Percentiles rank a stretch among this genome's conserved stretches.
Conservation (phyloP, 2,113 vertebrate species). For the Labrus mixtus region DNA sequence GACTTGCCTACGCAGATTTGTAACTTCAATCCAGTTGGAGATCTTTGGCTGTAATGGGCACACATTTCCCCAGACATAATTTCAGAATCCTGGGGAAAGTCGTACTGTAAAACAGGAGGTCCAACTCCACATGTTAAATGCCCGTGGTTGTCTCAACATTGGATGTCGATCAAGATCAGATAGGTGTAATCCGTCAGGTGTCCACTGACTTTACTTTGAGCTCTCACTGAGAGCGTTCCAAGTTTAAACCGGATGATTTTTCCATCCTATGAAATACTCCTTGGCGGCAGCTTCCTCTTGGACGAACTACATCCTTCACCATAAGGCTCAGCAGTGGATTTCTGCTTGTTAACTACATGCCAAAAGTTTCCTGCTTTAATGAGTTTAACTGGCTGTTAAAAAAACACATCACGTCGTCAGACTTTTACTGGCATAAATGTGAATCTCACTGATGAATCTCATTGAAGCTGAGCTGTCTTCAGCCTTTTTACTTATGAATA, state of each 20-base stretch:
- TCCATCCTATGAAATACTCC: background rate
- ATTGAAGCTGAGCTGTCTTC: conserved; percentile 44
- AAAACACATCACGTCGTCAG: conserved; percentile 41
- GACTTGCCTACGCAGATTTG: no score
- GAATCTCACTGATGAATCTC: conserved; percentile 46
- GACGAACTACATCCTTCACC: background rate
- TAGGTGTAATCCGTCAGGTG: background rate
- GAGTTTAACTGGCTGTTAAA: conserved; percentile 23
- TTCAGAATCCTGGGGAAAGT: no score
- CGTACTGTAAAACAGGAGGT: no score
- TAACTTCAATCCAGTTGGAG: no score
- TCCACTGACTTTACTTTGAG: background rate
- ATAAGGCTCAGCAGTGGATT: background rate
- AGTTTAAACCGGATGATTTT: background rate
- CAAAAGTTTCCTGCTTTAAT: conserved; percentile 28
- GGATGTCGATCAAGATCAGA: no score
- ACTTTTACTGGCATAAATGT: conserved; percentile 46
- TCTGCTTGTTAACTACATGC: conserved; percentile 28
- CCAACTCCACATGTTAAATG: no score
- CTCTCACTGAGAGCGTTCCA: background rate
- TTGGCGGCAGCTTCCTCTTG: background rate
- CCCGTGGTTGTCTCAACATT: no score
- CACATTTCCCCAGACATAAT: no score
- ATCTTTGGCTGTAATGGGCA: no score
- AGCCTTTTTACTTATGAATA: conserved; percentile 64